Base-by-base conservation (phyloP, 37 sponge, comb jelly and placozoan genomes). In the Diacarnus erythraeanus region DNA sequence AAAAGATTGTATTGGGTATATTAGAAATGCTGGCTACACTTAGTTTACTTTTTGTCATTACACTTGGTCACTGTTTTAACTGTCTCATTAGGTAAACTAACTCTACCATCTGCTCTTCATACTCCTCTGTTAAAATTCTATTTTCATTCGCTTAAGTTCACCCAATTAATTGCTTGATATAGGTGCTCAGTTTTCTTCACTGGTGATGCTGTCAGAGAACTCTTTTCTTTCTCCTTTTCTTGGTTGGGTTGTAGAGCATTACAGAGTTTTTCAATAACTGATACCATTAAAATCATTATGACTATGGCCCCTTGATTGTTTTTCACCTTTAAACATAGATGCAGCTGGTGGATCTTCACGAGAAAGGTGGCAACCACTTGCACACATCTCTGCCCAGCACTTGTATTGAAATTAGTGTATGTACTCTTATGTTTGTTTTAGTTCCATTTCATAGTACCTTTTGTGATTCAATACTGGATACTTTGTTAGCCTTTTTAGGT, bases 311-410 rank as follows among this genome's bases (percentile, higher is more conserved):
- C 37, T 57, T 58, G 23, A 54, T 6, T 10, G n/a, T 17, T 57
- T 30, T 10, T 75, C 76, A 22, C 77, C 42, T 26, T 10, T 27
- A 61, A 77, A 77, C 77, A 77, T 77, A 38, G 77, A 23, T 23
- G 42, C 42, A 25, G 26, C 42, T 42, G 66, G 77, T 21, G 77
- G 66, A 2, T 35, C 12, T 10, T 77, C 77, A 3, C 60, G 30
- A 29, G 29, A 18, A 5, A 65, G 3, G 40, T 77, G 47, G 4
- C 22, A 6, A 10, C 47, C 66, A 12, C 43, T 64, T 10, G 66
- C 77, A 18, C 25, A 64, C 42, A 39, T 39, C 66, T 77, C 77
- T 64, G 77, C 77, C 77, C 66, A 77, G 5, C 60, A n/a, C 30
- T 77, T 77, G n/a, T 30, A 30, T 31, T 77, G 77, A 77, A 77